These are phyloP conservation scores for Apomyelois bistriatella DNA, from an alignment of 2,888 invertebrate genomes.

Conservation along the genomic window DNA sequence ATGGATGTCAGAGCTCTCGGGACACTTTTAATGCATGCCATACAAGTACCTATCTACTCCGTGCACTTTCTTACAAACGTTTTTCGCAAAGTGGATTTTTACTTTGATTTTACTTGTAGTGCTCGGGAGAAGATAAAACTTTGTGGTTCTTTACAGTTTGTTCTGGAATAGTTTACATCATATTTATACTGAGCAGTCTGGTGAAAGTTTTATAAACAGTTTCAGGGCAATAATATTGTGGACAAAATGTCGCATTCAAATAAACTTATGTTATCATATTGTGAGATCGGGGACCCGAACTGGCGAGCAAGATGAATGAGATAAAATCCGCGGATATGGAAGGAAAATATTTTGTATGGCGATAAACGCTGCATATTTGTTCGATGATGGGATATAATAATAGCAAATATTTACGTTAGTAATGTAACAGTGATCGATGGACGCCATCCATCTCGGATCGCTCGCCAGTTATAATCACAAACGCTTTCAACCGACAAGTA, in stretches of 20 bases:
- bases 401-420: conserved; percentile 22
- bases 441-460: conserved; percentile 39
- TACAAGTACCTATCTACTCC: conserved; percentile 2
- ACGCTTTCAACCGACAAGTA: conserved; percentile 24
- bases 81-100: not conserved
- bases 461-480: conserved; percentile 16
- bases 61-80: conserved; percentile 10
- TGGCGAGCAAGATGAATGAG: conserved; percentile 15
- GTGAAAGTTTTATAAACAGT: not conserved
- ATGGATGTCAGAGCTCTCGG: conserved; percentile 6
- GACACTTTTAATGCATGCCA: conserved; percentile 11
- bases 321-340: conserved; percentile 11
- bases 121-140: conserved; percentile 1
- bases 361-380: conserved; percentile 20
- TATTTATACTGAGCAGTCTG: conserved; percentile 4
- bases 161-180: conserved; percentile 7
- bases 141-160: conserved; percentile 7
- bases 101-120: conserved; percentile 9
- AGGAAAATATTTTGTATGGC: conserved; percentile 11
- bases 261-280: conserved; percentile 11
- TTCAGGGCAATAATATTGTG: conserved; percentile 2
- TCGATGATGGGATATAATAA: conserved; percentile 17
- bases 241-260: conserved; percentile 9
- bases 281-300: conserved; percentile 4
- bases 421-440: conserved; percentile 49